Evolutionary conservation across 2,888 invertebrate species (phyloP), one percentile per base, ranked within the genome.

Genomic region (Amiota communis): DNA sequence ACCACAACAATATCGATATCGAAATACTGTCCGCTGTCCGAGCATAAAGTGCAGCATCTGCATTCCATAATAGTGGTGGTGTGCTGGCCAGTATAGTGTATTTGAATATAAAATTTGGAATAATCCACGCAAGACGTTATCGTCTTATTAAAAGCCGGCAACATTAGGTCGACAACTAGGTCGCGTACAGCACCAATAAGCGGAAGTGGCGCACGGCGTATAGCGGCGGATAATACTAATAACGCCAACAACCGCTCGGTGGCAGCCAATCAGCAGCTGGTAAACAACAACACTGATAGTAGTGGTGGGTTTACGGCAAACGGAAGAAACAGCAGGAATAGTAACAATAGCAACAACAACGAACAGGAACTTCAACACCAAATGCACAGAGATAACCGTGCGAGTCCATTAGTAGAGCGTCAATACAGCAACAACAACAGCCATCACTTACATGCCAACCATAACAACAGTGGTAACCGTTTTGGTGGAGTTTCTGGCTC

Each of bases 111-210:
- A 6, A 36, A 36, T 36, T 36, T 4, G 6, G 36, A 36, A 36
- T 36, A 6, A 36, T 36, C 15, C 17, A 51, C 69, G 76, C 72
- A 61, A 46, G 56, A 72, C 72, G 76, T 72, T 76, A 71, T 76
- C 36, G 36, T 36, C 6, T 36, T 6, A 36, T 75, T 73, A 70
- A 76, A 75, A 75, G 70, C 48, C 72, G 75, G 15, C 77, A 77
- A 10, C 73, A 77, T 79, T 76, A 81, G 81, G 79, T 76, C 83
- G 75, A 70, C 71, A 71, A 76, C 76, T 76, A 80, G 82, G 72
- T 80, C 80, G 73, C 78, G 76, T 56, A 74, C 77, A 71, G 75
- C 77, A 72, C 72, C 76, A 75, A 73, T 78, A 71, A 76, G 74
- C 71, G 76, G 75, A 70, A 79, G 77, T 51, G 76, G 63, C 46